Conservation (phyloP, 2,113 vertebrate species). For the Jaculus jaculus region DNA sequence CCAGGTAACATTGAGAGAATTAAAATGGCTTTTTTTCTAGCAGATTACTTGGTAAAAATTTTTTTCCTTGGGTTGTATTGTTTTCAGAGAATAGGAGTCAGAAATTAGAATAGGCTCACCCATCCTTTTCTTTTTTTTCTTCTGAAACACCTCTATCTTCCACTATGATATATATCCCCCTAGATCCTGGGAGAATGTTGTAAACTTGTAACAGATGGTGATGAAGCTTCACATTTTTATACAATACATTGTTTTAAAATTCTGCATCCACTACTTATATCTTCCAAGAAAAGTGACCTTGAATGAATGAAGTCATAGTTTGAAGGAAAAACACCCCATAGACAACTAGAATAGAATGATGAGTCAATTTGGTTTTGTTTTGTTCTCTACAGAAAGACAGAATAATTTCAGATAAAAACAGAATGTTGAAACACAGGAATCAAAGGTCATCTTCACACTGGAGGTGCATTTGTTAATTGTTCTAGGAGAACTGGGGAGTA, state of each 20-base stretch:
- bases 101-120: slow-evolving; percentile 82
- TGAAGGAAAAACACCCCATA: slow-evolving; percentile 67
- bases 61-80: slow-evolving; percentile 78
- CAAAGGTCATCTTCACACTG: slow-evolving; percentile 61
- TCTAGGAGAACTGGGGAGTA: slow-evolving; percentile 70
- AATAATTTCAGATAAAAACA: slow-evolving; percentile 74
- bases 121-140: slow-evolving; percentile 80
- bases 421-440: slow-evolving; percentile 73
- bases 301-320: slow-evolving; percentile 74
- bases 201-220: slow-evolving; percentile 88
- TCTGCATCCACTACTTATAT: slow-evolving; percentile 81
- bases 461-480: slow-evolving; percentile 64
- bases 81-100: slow-evolving; percentile 76
- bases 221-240: slow-evolving; percentile 87
- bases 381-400: slow-evolving; percentile 48
- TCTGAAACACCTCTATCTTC: slow-evolving; percentile 85
- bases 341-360: slow-evolving; percentile 61
- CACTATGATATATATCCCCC: slow-evolving; percentile 86
- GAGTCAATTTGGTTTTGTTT: slow-evolving; percentile 71
- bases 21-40: slow-evolving; percentile 83
- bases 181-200: slow-evolving; percentile 85
- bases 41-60: slow-evolving; percentile 74
- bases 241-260: slow-evolving; percentile 84
- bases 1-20: slow-evolving; percentile 82
- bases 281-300: slow-evolving; percentile 86